Conservation (phyloP, 1,140 invertebrate genomes). For the Pseudachorutes palmiensis region DNA sequence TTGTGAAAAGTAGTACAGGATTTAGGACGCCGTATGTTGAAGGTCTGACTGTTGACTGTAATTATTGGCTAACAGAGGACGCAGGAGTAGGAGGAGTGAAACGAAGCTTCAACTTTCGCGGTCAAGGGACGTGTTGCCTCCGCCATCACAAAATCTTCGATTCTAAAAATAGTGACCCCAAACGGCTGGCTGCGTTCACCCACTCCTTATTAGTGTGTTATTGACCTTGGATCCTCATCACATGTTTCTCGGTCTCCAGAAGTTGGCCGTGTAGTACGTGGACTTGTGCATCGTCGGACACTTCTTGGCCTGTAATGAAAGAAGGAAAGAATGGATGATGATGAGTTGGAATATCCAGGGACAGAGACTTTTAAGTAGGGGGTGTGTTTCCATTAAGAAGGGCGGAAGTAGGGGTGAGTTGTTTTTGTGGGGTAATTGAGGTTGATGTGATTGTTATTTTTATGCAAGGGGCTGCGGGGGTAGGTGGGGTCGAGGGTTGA, state of each 20-base stretch:
- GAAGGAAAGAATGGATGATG: conserved; percentile 6
- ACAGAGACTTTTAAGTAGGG: background rate
- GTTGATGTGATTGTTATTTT: conserved; percentile 37
- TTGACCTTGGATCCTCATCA: conserved; percentile 11
- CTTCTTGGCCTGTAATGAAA: conserved; percentile 34
- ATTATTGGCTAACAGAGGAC: too few species aligned
- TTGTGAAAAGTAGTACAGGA: too few species aligned
- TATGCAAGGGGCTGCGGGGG: background rate
- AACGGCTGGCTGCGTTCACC: too few species aligned
- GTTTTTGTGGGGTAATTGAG: conserved; percentile 18
- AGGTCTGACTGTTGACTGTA: too few species aligned
- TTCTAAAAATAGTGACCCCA: too few species aligned
- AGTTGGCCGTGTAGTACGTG: conserved; percentile 36
- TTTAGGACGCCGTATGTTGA: too few species aligned
- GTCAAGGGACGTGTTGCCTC: too few species aligned
- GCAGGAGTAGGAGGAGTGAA: too few species aligned
- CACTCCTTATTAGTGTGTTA: background rate
- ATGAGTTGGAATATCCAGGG: background rate
- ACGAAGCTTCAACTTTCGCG: too few species aligned
- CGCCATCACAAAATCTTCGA: too few species aligned
- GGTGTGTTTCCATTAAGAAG: background rate
- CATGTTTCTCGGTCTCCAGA: conserved; percentile 34
- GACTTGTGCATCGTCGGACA: conserved; percentile 37
- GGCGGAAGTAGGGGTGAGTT: background rate
- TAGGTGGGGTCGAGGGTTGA: background rate